Evolutionary conservation across 2,888 invertebrate species (phyloP), one percentile per base, ranked within the genome.

Genomic region (Hyppa rectilinea): DNA sequence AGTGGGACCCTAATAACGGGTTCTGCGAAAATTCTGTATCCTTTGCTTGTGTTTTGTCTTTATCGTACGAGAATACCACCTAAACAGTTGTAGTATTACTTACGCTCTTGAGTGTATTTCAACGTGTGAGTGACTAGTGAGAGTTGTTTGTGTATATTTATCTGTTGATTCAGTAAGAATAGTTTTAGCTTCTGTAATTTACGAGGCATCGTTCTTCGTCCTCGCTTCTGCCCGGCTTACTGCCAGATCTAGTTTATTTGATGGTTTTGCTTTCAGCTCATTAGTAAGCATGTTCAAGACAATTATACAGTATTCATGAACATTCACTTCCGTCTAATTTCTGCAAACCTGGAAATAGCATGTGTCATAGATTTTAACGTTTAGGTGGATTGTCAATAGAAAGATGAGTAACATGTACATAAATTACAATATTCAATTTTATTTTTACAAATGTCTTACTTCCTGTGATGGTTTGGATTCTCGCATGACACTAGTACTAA

Each of bases 1-100:
- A 77, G 69, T 56, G 59, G 63, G 58, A 23, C 59, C 71, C 80
- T 85, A 81, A 86, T 85, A 74, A 80, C 69, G 29, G 49, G 58
- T 61, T 78, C 67, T 50, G 50, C 52, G 65, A 69, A 74, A 72
- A 70, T 65, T 77, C 56, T 75, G 68, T 78, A 79, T 80, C 55
- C 71, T 70, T 68, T 69, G 60, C 67, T 61, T 59, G 80, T 71
- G 77, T 68, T 82, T 62, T 69, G 63, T 55, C 75, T 68, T 67
- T 45, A 49, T 67, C 59, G 50, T 70, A 67, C 43, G 66, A 78
- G 71, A 71, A 60, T 55, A 9, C 68, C 47, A 47, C 36, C 29
- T 55, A 10, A 45, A 56, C 29, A 43, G 70, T 50, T 50, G 50
- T 12, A 58, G n/a, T 49, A 38, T 69, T 69, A 17, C 38, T 67